These are phyloP conservation scores for Aspidoscelis tigris DNA, from an alignment of 2,113 vertebrate species.

Conservation along the genomic window DNA sequence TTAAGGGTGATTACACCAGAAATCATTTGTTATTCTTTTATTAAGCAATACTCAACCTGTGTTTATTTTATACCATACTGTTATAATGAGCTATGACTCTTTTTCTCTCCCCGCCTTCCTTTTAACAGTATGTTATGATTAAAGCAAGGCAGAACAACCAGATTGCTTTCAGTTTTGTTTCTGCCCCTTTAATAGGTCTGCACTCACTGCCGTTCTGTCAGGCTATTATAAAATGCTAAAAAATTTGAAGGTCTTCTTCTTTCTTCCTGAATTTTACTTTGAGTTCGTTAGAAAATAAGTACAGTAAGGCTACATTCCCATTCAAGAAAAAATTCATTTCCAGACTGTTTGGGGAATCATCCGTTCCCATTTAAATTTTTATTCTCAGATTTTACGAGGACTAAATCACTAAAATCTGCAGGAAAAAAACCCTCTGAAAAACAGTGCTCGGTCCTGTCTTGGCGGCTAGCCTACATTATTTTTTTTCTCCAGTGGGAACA, in stretches of 20 bases:
- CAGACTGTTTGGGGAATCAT: no score
- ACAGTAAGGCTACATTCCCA: no score
- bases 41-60: constrained; percentile 41
- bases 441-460: no score
- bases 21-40: constrained; percentile 57
- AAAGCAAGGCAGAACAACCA: constrained; percentile 18
- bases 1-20: constrained; percentile 62
- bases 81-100: constrained; percentile 28
- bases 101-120: background rate
- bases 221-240: constrained; percentile 1
- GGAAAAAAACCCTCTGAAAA: no score
- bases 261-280: no score
- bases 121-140: constrained; percentile 44
- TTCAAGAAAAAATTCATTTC: no score
- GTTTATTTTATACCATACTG: constrained; percentile 55
- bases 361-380: no score
- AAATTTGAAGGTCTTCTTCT: background rate
- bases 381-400: no score
- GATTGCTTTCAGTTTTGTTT: constrained; percentile 44
- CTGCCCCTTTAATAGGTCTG: background rate
- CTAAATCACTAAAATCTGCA: no score
- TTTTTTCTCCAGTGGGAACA: no score
- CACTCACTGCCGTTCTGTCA: constrained; percentile 27
- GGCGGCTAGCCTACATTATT: no score
- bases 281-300: no score